Evolutionary conservation across 1,140 invertebrate genomes (phyloP), one percentile per base, ranked within the genome.

Genomic region (Sitodiplosis mosellana): DNA sequence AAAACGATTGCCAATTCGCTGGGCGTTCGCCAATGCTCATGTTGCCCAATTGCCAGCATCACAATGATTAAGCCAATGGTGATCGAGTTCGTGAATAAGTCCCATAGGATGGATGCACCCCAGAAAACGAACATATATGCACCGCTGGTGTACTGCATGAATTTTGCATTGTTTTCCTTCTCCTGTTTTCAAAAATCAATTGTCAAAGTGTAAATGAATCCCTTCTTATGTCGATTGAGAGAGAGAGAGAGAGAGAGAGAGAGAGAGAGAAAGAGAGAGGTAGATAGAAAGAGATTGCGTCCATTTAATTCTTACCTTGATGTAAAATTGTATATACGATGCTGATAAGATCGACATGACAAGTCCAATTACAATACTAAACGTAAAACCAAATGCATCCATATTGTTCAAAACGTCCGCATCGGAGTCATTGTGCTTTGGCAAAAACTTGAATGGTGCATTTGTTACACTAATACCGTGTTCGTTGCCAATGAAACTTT

Each of bases 341-440:
- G 83, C 74, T 1, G 80, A 78, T 1, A 87, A 75, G 52, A 87
- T 78, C 12, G 75, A 71, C 73, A 79, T 75, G 53, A 74, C 73
- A 56, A 79, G 78, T 47, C 71, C 72, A 17, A 78, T 63, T 53
- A 78, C 78, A 43, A 75, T 72, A 11, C 76, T 69, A 48, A 78
- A 60, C 50, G 77, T 73, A 46, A 75, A 76, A 45, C 75, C 75
- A 58, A 75, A 61, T 55, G 27, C 10, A 27, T 27, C 27, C 3
- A 27, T 10, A 27, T 27, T 10, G 10, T 3, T 3, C 10, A 27
- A 27, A 27, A 27, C 10, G 10, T 27, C 27, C 4, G 27, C 10
- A 27, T 27, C 10, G 27, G n/a, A n/a, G n/a, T n/a, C 10, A 27
- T 27, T 10, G 27, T 27, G 3, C 10, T 10, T 27, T 3, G 27